Percentiles rank a stretch among this genome's conserved stretches.
Evolutionary conservation across 2,113 vertebrate species (phyloP).

Genomic region (Tragelaphus strepsiceros): DNA sequence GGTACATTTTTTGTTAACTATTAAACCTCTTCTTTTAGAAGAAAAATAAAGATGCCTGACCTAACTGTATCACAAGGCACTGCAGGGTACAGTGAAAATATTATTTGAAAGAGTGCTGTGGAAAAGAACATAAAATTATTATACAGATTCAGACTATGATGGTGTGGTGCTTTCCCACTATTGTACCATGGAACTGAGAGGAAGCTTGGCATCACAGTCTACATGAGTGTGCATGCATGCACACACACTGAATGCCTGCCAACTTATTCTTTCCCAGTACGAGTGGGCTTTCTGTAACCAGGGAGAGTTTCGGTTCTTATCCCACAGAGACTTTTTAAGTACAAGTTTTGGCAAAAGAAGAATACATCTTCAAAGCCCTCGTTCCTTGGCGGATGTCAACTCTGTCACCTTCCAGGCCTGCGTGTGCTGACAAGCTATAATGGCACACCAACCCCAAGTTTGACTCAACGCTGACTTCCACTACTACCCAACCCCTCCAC

Average conservation of each 20-base stretch:
- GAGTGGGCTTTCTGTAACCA: not conserved
- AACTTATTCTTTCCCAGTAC: not conserved
- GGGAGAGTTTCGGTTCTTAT: not conserved
- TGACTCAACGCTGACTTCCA: not conserved
- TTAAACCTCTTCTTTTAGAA: slow-evolving; percentile 77
- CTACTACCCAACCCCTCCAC: not conserved
- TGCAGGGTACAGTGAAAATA: not conserved
- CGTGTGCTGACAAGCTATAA: not conserved
- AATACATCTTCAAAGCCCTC: not conserved
- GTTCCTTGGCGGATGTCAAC: not conserved
- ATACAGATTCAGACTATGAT: not conserved
- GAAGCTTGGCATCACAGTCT: not conserved
- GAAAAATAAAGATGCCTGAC: not conserved
- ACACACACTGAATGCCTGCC: not conserved
- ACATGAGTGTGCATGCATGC: fast-evolving
- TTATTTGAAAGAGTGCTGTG: not conserved
- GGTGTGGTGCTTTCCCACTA: not conserved
- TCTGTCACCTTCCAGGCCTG: not conserved
- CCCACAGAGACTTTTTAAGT: not conserved
- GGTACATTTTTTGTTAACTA: slow-evolving; percentile 78
- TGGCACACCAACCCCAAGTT: not conserved
- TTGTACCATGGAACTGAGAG: not conserved
- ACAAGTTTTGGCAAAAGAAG: not conserved
- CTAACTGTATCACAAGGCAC: not conserved
- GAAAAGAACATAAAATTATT: not conserved